phyloP scores from a whole-genome alignment of 2,888 invertebrate genomes.

The Clunio marinus region DNA sequence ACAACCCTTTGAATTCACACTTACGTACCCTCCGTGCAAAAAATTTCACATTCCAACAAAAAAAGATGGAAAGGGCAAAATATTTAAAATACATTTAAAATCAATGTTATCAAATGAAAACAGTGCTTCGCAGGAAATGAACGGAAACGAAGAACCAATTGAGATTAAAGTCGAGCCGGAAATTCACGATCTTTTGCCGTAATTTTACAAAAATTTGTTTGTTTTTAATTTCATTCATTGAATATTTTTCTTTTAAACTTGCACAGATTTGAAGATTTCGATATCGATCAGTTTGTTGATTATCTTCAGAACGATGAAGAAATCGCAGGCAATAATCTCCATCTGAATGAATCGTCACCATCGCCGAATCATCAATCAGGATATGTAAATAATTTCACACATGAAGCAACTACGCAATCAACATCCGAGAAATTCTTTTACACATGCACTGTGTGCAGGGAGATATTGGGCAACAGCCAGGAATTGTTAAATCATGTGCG shows the following conservation, averaged over 20 bases:
- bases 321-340: neutral
- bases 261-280: conserved; percentile 34
- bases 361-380: neutral
- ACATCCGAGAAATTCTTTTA: neutral
- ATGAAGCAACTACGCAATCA: neutral
- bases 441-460: conserved; percentile 31
- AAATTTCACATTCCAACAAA: too few species aligned
- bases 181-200: conserved; percentile 33
- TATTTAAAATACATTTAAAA: neutral
- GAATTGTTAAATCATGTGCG: conserved; percentile 19
- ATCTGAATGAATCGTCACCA: neutral
- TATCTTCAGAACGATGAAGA: conserved; percentile 20
- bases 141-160: conserved; percentile 33
- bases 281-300: conserved; percentile 32
- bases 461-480: neutral
- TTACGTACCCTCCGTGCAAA: too few species aligned
- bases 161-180: conserved; percentile 34
- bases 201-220: neutral
- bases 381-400: neutral
- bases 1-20: too few species aligned
- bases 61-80: neutral
- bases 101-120: neutral
- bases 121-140: conserved; percentile 17
- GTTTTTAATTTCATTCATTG: conserved; percentile 6
- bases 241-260: neutral